A percentile compares a stretch with the other conserved stretches of the same genome.
Conservation (phyloP, 1,140 invertebrate species). For the Habropoda laboriosa region DNA sequence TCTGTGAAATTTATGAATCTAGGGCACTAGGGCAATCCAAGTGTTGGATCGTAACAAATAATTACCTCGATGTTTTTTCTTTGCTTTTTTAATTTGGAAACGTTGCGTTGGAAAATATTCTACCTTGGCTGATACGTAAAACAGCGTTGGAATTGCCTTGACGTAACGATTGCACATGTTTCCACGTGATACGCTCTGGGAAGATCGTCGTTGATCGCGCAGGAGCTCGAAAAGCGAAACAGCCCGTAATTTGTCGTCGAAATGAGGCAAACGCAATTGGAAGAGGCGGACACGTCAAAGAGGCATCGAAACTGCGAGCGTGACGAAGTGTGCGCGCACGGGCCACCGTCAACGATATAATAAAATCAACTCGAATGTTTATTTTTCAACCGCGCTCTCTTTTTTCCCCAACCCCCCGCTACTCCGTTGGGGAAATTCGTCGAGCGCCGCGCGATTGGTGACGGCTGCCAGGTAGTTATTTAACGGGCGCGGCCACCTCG, state of each 20-base stretch:
- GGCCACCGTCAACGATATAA: constrained; percentile 21
- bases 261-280: not conserved
- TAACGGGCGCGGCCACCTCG: constrained; percentile 14
- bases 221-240: not conserved
- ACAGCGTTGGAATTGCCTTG: no score
- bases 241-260: not conserved
- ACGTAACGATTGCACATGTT: no score
- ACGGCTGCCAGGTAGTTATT: constrained; percentile 24
- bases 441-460: constrained; percentile 12
- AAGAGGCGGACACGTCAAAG: not conserved
- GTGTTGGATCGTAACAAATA: no score
- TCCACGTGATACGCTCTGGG: not conserved
- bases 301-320: not conserved
- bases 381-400: constrained; percentile 47
- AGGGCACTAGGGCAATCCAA: no score
- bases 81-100: no score
- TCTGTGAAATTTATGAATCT: no score
- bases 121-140: no score
- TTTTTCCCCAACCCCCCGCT: constrained; percentile 34
- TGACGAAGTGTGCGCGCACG: no score
- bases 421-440: constrained; percentile 49
- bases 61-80: no score
- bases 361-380: constrained; percentile 71
- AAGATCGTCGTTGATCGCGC: not conserved
- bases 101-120: no score